These are phyloP conservation scores for Spisula solida DNA, from an alignment of 2,888 invertebrate species.

Conservation along the genomic window DNA sequence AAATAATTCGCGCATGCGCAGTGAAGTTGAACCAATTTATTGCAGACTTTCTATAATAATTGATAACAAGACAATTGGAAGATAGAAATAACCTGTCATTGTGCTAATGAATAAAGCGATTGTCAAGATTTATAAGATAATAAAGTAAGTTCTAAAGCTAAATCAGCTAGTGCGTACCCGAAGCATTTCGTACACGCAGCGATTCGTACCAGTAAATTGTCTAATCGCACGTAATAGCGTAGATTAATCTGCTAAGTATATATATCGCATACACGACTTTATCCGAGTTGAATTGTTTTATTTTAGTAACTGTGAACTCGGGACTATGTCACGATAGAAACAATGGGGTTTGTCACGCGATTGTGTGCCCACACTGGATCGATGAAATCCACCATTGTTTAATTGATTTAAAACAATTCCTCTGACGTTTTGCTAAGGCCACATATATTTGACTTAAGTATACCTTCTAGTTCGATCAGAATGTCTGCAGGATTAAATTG, in stretches of 20 bases:
- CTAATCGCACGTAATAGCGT: background rate
- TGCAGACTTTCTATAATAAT: background rate
- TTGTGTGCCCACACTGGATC: background rate
- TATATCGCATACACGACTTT: background rate
- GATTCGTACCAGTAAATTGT: background rate
- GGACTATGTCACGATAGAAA: background rate
- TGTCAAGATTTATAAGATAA: background rate
- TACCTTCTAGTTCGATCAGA: too few relatives aligned
- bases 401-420: too few relatives aligned
- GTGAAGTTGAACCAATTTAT: background rate
- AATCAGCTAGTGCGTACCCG: constrained; percentile 9
- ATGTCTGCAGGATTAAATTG: too few relatives aligned
- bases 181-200: constrained; percentile 31
- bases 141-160: background rate
- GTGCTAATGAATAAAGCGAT: background rate
- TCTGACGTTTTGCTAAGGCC: too few relatives aligned
- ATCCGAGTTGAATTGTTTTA: background rate
- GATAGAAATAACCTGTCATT: background rate
- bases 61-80: background rate
- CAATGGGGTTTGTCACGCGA: background rate
- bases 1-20: constrained; percentile 5
- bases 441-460: too few relatives aligned
- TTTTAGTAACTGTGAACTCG: background rate
- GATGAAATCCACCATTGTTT: background rate
- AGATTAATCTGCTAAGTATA: background rate